These are phyloP conservation scores for Eulithis prunata DNA, from an alignment of 2,888 invertebrate genomes.

Conservation along the genomic window DNA sequence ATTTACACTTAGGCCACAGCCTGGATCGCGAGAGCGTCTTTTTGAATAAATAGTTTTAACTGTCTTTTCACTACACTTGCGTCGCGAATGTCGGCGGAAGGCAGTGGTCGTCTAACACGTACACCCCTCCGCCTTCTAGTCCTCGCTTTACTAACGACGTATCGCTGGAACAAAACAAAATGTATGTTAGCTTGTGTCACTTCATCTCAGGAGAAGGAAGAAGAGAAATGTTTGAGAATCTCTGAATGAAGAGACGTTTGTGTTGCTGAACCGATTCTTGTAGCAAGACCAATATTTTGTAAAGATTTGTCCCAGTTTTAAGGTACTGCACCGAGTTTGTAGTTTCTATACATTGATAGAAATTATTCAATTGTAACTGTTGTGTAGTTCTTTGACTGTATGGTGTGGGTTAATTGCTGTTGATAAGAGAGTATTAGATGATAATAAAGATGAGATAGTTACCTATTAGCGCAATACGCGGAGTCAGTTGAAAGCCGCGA, in stretches of 20 bases:
- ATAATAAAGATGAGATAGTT: conserved; percentile 44
- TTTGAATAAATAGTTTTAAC: conserved; percentile 68
- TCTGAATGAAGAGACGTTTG: too few relatives aligned
- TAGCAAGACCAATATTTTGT: too few relatives aligned
- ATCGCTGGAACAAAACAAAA: conserved; percentile 84
- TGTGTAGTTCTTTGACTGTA: too few relatives aligned
- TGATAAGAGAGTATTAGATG: not conserved
- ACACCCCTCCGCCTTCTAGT: conserved; percentile 86
- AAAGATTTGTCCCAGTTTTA: too few relatives aligned
- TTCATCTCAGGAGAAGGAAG: not conserved
- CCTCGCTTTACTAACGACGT: conserved; percentile 89
- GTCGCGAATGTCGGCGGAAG: conserved; percentile 90
- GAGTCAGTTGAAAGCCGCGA: conserved; percentile 76
- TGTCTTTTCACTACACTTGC: conserved; percentile 87
- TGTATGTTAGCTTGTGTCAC: conserved; percentile 31
- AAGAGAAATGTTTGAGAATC: too few relatives aligned
- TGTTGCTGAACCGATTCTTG: too few relatives aligned
- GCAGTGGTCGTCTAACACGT: conserved; percentile 91
- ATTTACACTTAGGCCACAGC: conserved; percentile 83
- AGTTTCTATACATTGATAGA: too few relatives aligned
- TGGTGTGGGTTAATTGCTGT: too few relatives aligned
- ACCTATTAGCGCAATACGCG: conserved; percentile 81
- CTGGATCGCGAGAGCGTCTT: conserved; percentile 80
- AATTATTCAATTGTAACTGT: too few relatives aligned
- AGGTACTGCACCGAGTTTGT: too few relatives aligned